Conservation (phyloP, 1,140 invertebrate species). For the Aphaenogaster rudis region DNA sequence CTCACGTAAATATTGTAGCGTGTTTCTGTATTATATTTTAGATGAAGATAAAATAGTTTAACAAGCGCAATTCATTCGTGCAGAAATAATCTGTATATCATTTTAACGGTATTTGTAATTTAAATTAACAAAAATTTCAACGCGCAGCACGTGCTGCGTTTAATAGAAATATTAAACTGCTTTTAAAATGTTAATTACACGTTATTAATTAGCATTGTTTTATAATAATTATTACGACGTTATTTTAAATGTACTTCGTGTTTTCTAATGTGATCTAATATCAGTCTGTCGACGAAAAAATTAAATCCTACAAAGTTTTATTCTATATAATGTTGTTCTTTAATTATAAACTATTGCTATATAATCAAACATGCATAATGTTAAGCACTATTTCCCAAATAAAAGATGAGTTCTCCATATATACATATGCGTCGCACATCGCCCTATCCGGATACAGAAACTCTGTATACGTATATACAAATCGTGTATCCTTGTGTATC, state of each 20-base stretch:
- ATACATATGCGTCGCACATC: background rate
- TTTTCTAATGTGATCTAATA: background rate
- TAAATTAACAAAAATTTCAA: background rate
- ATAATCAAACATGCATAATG: background rate
- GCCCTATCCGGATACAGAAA: too few relatives aligned
- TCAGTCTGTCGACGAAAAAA: background rate
- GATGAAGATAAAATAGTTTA: background rate
- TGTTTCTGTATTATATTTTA: background rate
- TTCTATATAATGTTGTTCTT: background rate
- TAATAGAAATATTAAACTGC: background rate
- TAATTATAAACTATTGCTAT: background rate
- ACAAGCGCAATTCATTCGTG: background rate
- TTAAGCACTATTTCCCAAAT: background rate
- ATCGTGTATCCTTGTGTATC: too few relatives aligned
- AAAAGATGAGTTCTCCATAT: background rate
- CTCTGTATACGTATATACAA: too few relatives aligned
- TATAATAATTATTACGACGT: background rate
- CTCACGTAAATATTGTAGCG: background rate
- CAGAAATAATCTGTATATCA: background rate
- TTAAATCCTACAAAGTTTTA: background rate
- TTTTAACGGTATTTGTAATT: background rate
- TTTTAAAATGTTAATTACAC: constrained; percentile 3
- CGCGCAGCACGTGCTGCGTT: too few relatives aligned
- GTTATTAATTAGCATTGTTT: background rate
- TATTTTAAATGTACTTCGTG: background rate